Evolutionary conservation across 2,113 vertebrate species (phyloP).

Genomic region (Carettochelys insculpta): DNA sequence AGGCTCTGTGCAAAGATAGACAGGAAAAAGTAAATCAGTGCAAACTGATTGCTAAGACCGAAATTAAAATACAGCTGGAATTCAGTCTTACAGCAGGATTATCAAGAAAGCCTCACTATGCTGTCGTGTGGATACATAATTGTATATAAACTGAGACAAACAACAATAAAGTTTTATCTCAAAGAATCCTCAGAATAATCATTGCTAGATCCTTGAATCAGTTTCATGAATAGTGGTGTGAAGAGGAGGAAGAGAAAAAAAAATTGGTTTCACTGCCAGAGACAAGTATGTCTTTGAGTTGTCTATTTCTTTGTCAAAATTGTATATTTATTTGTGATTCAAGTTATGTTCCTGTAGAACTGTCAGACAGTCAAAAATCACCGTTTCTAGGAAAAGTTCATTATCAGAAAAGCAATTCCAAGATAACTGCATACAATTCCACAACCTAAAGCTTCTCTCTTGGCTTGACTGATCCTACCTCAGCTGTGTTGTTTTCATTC

Average conservation of each 20-base stretch:
- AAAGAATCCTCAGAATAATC: neutral
- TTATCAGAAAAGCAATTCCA: fast-evolving
- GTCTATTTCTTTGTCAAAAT: neutral
- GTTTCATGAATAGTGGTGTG: neutral
- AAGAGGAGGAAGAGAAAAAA: neutral
- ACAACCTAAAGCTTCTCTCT: neutral
- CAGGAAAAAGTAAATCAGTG: neutral
- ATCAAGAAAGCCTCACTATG: neutral
- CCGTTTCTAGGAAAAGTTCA: neutral
- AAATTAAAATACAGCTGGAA: neutral
- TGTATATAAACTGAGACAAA: neutral
- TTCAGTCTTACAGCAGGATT: neutral
- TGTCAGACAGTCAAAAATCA: neutral
- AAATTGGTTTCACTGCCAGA: neutral
- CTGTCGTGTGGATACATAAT: neutral
- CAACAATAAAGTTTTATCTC: neutral
- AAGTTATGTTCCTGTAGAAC: neutral
- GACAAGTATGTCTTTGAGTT: neutral
- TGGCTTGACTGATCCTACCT: neutral
- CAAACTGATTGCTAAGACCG: neutral
- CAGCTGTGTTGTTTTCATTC: neutral
- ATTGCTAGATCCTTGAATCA: neutral
- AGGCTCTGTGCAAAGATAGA: neutral
- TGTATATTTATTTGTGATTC: neutral
- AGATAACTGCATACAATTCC: neutral